phyloP scores from a whole-genome alignment of 2,888 invertebrate species.

The Netelia inedita region DNA sequence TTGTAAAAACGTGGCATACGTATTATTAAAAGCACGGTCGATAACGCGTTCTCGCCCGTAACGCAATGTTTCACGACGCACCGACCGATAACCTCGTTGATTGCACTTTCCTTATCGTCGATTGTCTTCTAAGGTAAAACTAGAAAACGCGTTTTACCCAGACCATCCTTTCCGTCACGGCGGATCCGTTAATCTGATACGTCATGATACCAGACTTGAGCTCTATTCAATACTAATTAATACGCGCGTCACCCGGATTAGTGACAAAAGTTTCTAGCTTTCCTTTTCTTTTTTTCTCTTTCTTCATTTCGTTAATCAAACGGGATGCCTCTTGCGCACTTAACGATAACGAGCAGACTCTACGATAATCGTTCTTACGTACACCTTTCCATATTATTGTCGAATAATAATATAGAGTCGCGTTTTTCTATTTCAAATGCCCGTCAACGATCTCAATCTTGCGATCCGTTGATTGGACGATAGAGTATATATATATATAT shows the following conservation, averaged over 20 bases:
- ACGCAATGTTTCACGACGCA: not conserved
- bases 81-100: conserved; percentile 48
- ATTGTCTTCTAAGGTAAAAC: conserved; percentile 31
- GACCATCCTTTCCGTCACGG: conserved; percentile 55
- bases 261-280: conserved; percentile 52
- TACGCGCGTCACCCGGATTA: conserved; percentile 54
- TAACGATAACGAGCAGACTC: conserved; percentile 10
- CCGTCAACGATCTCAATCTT: conserved; percentile 23
- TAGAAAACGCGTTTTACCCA: conserved; percentile 28
- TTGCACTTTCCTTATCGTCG: conserved; percentile 73
- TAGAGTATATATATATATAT: conserved; percentile 43
- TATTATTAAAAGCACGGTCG: conserved; percentile 30
- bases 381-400: conserved; percentile 61
- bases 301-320: conserved; percentile 10
- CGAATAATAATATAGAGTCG: conserved; percentile 42
- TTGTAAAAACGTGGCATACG: conserved; percentile 19
- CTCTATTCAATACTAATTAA: conserved; percentile 69
- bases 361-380: conserved; percentile 49
- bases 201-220: conserved; percentile 82
- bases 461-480: conserved; percentile 43
- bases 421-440: conserved; percentile 10
- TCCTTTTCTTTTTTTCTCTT: conserved; percentile 6
- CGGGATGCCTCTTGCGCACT: conserved; percentile 39
- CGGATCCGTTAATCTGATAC: conserved; percentile 79
- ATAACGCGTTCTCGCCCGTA: conserved; percentile 3